These are phyloP conservation scores for Scrobipalpa atriplicella DNA, from an alignment of 2,888 invertebrate species.

Conservation along the genomic window DNA sequence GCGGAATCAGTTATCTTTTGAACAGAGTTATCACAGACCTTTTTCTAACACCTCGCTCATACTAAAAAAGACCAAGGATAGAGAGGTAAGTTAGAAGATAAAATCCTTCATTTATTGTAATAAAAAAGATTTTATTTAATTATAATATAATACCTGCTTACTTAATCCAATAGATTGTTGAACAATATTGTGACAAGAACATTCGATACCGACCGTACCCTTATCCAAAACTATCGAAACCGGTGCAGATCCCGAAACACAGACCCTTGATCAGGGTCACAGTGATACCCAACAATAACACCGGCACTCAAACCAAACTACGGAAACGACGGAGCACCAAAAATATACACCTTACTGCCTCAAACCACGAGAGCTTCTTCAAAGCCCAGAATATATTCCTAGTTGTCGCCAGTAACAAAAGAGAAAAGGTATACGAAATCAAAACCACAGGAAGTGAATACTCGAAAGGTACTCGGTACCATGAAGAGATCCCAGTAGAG, in stretches of 20 bases:
- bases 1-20: background rate
- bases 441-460: constrained; percentile 59
- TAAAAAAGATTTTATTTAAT: background rate
- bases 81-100: constrained; percentile 40
- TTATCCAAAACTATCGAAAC: background rate
- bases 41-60: constrained; percentile 48
- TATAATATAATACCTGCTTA: background rate
- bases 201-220: constrained; percentile 12
- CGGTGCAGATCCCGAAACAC: background rate
- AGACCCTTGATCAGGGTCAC: constrained; percentile 62
- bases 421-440: constrained; percentile 57
- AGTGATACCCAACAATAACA: constrained; percentile 52
- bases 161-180: constrained; percentile 45
- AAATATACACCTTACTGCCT: constrained; percentile 48
- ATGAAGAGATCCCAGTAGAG: constrained; percentile 48
- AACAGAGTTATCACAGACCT: constrained; percentile 17
- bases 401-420: constrained; percentile 50
- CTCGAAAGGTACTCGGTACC: constrained; percentile 32
- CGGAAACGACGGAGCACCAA: constrained; percentile 45
- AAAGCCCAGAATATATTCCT: constrained; percentile 53
- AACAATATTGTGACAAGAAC: constrained; percentile 37
- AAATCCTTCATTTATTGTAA: background rate
- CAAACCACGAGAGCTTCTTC: constrained; percentile 55
- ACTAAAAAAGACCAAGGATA: constrained; percentile 49
- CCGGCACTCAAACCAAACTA: constrained; percentile 39